Evolutionary conservation across 2,113 vertebrate species (phyloP).

Genomic region (Saiga tatarica): DNA sequence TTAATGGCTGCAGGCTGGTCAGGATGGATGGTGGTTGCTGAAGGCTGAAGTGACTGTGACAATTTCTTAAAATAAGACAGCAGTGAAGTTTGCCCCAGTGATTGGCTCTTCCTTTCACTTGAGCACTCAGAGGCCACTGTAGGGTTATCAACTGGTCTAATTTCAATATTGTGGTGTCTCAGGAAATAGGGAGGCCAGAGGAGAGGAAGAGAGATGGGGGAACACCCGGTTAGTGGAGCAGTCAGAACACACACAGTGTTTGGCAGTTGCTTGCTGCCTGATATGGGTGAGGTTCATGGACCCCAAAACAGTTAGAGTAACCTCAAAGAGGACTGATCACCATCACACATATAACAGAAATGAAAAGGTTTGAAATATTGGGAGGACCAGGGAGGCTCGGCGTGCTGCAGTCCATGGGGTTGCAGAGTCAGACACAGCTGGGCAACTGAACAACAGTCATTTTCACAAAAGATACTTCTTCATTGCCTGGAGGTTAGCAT

Average conservation of each 20-base stretch:
- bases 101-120: not conserved
- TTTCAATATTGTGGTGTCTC: not conserved
- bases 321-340: not conserved
- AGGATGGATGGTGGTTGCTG: not conserved
- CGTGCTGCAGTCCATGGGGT: not conserved
- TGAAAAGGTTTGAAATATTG: not conserved
- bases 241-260: not conserved
- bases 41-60: not conserved
- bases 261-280: not conserved
- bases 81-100: not conserved
- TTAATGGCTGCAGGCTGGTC: not conserved
- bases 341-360: no score
- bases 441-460: not conserved
- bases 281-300: not conserved
- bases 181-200: not conserved
- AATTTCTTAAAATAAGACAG: not conserved
- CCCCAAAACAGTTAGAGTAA: not conserved
- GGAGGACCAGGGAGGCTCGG: not conserved
- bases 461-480: not conserved
- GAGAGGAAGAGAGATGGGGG: not conserved
- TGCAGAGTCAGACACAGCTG: not conserved
- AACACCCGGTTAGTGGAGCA: not conserved
- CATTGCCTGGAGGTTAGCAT: not conserved
- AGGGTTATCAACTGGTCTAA: not conserved
- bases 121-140: not conserved